Base-by-base conservation (phyloP, 2,797 vertebrate species). In the Bradypus variegatus region DNA sequence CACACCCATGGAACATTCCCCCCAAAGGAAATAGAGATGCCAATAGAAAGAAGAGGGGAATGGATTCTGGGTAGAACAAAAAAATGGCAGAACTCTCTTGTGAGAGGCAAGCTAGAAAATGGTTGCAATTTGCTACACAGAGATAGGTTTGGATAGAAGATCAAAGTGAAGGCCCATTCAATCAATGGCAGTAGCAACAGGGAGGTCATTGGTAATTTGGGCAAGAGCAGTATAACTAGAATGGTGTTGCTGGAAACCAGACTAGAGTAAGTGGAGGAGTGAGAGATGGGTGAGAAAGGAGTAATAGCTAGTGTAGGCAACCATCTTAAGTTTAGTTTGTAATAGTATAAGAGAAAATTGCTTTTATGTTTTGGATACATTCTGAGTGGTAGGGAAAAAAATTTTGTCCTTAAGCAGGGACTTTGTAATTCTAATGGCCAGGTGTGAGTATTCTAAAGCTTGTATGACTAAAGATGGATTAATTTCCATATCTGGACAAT, bases 361-460 rank as follows among this genome's bases (percentile, higher is more conserved):
- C 27, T 89, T 85, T 80, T 92, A 88, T 41, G 36, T 8, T 90
- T 88, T 92, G 21, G 60, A 89, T 77, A 79, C 31, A 84, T 36
- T 88, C 29, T 55, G 53, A 79, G 90, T 92, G 21, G 10, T 45
- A 72, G 53, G 29, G 31, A 64, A 90, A 90, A 87, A 21, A 85
- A 36, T 90, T 79, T 81, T 91, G 8, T 27, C 45, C 16, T 87
- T 82, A 79, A 50, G n/a, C 38, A 78, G 45, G 19, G 14, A 90
- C 93, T 94, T 94, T 91, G 14, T 78, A 81, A 75, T 87, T 89
- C 69, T 72, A 15, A 67, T 67, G 10, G 33, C 45, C 11, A 50
- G 31, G 31, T 10, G 3, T 76, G 62, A 79, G 31, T 41, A 13
- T 58, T 45, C 79, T 88, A 82, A 94, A 55, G 10, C 33, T 75